These are phyloP conservation scores for Chamaetylas fuelleborni DNA, from an alignment of 2,113 vertebrate genomes.

Conservation along the genomic window DNA sequence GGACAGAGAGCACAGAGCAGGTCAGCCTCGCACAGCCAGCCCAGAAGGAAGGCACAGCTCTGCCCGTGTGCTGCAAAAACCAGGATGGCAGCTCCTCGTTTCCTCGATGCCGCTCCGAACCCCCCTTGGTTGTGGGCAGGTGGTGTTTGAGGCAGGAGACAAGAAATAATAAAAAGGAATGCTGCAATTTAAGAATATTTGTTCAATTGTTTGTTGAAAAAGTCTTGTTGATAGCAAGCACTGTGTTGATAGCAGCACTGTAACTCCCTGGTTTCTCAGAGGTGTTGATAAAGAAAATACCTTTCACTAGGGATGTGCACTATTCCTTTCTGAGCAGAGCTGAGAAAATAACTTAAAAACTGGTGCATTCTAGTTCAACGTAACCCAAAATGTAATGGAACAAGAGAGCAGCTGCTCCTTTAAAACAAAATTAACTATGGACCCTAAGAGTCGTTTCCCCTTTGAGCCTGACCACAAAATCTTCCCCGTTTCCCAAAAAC, in stretches of 20 bases:
- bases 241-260: not conserved
- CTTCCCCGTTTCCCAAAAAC: not conserved
- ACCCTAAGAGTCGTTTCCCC: not conserved
- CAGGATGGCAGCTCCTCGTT: rapidly evolving
- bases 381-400: not conserved
- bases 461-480: constrained; percentile 5
- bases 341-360: not conserved
- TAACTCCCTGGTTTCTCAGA: not conserved
- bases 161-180: not conserved
- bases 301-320: not conserved
- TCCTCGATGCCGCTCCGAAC: not conserved
- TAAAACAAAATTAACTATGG: not conserved
- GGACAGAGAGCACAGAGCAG: not conserved
- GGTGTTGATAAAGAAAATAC: not conserved
- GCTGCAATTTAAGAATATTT: not conserved
- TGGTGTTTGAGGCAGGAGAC: not conserved
- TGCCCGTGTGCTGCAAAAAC: not conserved
- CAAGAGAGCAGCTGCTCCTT: not conserved
- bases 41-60: not conserved
- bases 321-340: not conserved
- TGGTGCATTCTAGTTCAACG: not conserved
- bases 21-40: not conserved
- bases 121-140: not conserved
- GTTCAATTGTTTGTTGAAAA: not conserved
- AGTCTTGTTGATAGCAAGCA: not conserved